Evolutionary conservation across 2,888 invertebrate species (phyloP).

Genomic region (Margaritifera margaritifera): DNA sequence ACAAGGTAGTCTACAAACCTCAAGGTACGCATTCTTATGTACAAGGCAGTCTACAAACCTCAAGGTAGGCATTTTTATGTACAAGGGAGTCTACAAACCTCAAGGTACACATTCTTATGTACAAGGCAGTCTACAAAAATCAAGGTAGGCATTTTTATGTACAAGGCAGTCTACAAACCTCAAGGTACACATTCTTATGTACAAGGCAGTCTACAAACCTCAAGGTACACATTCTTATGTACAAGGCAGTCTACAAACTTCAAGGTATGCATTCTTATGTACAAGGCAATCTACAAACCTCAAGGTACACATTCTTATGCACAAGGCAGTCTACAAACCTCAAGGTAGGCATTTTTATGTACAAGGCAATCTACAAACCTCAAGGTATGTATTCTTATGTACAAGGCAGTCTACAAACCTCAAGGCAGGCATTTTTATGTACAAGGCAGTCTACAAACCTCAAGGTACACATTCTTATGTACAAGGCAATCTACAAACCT

Average conservation of each 20-base stretch:
- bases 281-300: constrained; percentile 67
- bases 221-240: constrained; percentile 63
- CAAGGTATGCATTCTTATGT: constrained; percentile 63
- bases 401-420: constrained; percentile 67
- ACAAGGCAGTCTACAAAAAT: constrained; percentile 67
- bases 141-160: constrained; percentile 63
- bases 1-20: constrained; percentile 67
- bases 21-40: constrained; percentile 63
- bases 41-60: constrained; percentile 67
- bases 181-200: constrained; percentile 63
- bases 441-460: constrained; percentile 67
- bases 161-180: constrained; percentile 67
- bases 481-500: constrained; percentile 67
- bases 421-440: constrained; percentile 63
- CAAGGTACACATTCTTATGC: constrained; percentile 63
- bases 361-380: constrained; percentile 67
- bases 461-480: constrained; percentile 63
- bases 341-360: constrained; percentile 63
- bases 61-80: constrained; percentile 63
- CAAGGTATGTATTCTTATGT: constrained; percentile 63
- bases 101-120: constrained; percentile 63
- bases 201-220: constrained; percentile 67
- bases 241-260: constrained; percentile 67
- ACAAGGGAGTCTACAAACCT: constrained; percentile 67
- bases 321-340: constrained; percentile 67